Conservation (phyloP, 2,113 vertebrate genomes). For the Strigops habroptila region DNA sequence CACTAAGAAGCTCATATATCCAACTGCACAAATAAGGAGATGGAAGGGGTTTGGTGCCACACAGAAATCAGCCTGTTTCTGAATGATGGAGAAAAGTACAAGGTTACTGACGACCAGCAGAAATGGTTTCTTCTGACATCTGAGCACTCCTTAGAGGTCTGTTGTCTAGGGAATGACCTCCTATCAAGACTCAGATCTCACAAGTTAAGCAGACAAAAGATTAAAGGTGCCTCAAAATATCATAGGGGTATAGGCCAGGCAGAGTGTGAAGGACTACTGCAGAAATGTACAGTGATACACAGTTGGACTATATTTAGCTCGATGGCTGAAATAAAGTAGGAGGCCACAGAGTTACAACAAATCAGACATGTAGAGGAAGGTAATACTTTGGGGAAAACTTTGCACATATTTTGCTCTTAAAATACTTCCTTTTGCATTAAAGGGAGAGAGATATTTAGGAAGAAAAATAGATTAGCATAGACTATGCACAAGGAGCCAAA, state of each 20-base stretch:
- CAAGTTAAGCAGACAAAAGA: background rate
- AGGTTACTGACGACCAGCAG: background rate
- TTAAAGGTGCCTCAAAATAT: background rate
- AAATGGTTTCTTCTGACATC: background rate
- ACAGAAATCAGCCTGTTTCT: background rate
- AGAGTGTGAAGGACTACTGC: background rate
- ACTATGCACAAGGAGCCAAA: background rate
- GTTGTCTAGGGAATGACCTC: background rate
- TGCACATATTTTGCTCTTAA: background rate
- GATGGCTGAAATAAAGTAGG: background rate
- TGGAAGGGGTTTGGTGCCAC: background rate
- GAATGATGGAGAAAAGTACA: background rate
- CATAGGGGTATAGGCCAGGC: background rate
- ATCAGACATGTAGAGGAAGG: background rate
- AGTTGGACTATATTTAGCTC: background rate
- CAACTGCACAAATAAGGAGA: background rate
- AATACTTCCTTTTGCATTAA: background rate
- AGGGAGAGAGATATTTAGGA: background rate
- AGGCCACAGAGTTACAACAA: background rate
- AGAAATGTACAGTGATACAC: background rate
- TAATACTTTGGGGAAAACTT: background rate
- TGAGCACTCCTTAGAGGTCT: background rate
- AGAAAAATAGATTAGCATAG: background rate
- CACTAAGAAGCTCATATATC: background rate
- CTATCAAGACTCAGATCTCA: background rate